Evolutionary conservation across 30 jellyfish, hydroid and myxozoan genomes (phyloP).

Genomic region (Aurelia sp.): DNA sequence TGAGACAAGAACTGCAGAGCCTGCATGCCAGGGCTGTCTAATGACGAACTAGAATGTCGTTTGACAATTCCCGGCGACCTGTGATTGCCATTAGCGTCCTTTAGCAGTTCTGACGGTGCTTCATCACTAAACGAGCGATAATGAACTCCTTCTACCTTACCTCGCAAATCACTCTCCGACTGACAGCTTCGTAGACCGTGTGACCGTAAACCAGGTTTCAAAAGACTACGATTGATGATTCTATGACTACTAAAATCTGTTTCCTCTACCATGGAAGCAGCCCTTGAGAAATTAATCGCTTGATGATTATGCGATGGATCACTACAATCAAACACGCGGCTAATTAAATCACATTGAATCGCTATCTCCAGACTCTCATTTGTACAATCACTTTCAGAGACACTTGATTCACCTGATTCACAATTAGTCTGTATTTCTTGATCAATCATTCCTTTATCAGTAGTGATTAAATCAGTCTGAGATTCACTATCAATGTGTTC

Average conservation of each 20-base stretch:
- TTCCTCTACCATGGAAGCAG: slow-evolving; percentile 22
- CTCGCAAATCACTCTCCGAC: slow-evolving; percentile 57
- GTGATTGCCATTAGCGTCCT: slow-evolving; percentile 48
- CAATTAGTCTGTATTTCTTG: slow-evolving; percentile 48
- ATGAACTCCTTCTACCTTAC: slow-evolving; percentile 22
- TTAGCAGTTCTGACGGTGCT: not conserved
- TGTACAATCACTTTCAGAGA: not conserved
- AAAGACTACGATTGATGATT: not conserved
- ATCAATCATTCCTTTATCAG: slow-evolving; percentile 1
- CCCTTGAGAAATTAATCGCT: slow-evolving; percentile 1
- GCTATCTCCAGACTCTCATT: slow-evolving; percentile 14
- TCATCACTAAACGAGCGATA: slow-evolving; percentile 71
- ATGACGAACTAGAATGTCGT: slow-evolving; percentile 15
- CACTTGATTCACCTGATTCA: not conserved
- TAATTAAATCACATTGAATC: slow-evolving; percentile 49
- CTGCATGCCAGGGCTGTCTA: slow-evolving; percentile 85
- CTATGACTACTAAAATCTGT: not conserved
- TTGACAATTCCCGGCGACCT: slow-evolving; percentile 14
- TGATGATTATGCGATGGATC: slow-evolving; percentile 6
- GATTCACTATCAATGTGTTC: slow-evolving; percentile 11
- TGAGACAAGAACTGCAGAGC: slow-evolving; percentile 82
- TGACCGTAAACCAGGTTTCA: not conserved
- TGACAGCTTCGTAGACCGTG: slow-evolving; percentile 47
- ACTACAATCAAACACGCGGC: slow-evolving; percentile 10
- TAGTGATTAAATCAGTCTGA: slow-evolving; percentile 34